Percentiles rank a stretch among this genome's conserved stretches.
Evolutionary conservation across 2,888 invertebrate genomes (phyloP).

Genomic region (Stenodera caucasica): DNA sequence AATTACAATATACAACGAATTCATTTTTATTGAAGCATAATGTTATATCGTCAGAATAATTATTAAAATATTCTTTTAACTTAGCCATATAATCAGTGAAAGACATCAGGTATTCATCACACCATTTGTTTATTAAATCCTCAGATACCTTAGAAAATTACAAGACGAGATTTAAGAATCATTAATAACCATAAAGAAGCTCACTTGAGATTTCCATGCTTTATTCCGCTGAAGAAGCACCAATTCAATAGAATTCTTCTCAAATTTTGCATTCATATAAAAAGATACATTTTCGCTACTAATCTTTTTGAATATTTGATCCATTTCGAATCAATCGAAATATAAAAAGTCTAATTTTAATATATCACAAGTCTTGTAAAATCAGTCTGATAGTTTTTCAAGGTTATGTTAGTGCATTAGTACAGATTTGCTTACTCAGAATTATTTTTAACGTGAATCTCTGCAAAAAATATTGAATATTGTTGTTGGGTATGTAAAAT

Average conservation of each 20-base stretch:
- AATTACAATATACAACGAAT: conserved; percentile 30
- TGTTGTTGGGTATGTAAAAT: too few relatives aligned
- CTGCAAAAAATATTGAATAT: too few relatives aligned
- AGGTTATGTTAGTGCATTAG: too few relatives aligned
- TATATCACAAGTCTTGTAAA: neutral
- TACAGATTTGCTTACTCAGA: too few relatives aligned
- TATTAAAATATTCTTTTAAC: conserved; percentile 25
- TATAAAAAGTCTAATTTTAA: neutral
- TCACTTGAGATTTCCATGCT: conserved; percentile 16
- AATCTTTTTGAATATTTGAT: conserved; percentile 15
- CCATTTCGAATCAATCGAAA: neutral
- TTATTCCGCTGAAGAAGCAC: conserved; percentile 10
- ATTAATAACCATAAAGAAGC: too few relatives aligned
- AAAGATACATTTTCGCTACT: conserved; percentile 6
- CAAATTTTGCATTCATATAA: conserved; percentile 4
- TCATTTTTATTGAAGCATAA: conserved; percentile 24
- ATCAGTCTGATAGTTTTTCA: neutral
- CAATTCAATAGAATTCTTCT: neutral
- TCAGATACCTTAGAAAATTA: conserved; percentile 31
- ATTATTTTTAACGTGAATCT: too few relatives aligned
- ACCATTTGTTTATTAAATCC: conserved; percentile 27
- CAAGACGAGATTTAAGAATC: too few relatives aligned
- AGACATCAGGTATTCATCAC: conserved; percentile 27
- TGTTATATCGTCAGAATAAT: neutral
- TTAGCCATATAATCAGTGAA: conserved; percentile 29